A percentile compares a stretch with the other conserved stretches of the same genome.
These are phyloP conservation scores for Leucania comma DNA, from an alignment of 2,888 invertebrate genomes.

Conservation along the genomic window DNA sequence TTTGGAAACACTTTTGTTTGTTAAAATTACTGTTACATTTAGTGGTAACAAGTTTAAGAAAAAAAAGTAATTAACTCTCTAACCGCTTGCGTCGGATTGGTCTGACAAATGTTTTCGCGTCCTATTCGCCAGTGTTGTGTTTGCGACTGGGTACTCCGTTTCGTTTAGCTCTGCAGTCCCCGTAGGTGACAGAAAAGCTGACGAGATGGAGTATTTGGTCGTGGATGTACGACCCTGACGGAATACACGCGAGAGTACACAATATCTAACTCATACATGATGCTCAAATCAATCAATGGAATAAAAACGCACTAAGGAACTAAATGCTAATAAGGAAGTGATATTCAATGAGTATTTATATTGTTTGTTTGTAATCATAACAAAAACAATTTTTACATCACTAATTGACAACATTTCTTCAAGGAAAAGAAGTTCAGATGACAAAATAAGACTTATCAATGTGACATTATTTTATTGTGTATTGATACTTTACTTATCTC, in stretches of 20 bases:
- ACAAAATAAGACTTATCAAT: background rate
- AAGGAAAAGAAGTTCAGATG: conserved; percentile 3
- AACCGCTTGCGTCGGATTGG: too few species aligned
- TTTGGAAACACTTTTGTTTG: background rate
- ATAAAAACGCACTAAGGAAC: conserved; percentile 10
- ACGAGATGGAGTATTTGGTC: too few species aligned
- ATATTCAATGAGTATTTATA: background rate
- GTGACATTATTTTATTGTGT: too few species aligned
- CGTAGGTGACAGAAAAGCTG: too few species aligned
- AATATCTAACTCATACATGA: background rate
- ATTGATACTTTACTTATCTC: too few species aligned
- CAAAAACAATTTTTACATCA: conserved; percentile 35
- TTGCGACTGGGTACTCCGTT: too few species aligned
- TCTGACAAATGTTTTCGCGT: too few species aligned
- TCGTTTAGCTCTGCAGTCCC: too few species aligned
- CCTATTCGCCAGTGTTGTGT: too few species aligned
- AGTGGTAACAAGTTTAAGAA: background rate
- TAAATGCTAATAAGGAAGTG: conserved; percentile 17
- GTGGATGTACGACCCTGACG: too few species aligned
- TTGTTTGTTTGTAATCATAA: conserved; percentile 7
- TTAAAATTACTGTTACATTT: background rate
- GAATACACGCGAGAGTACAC: too few species aligned
- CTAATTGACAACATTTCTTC: conserved; percentile 6
- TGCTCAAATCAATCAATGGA: conserved; percentile 8
- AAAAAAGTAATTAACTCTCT: background rate